phyloP scores from a whole-genome alignment of 2,888 invertebrate genomes.

The Gibbula magus region DNA sequence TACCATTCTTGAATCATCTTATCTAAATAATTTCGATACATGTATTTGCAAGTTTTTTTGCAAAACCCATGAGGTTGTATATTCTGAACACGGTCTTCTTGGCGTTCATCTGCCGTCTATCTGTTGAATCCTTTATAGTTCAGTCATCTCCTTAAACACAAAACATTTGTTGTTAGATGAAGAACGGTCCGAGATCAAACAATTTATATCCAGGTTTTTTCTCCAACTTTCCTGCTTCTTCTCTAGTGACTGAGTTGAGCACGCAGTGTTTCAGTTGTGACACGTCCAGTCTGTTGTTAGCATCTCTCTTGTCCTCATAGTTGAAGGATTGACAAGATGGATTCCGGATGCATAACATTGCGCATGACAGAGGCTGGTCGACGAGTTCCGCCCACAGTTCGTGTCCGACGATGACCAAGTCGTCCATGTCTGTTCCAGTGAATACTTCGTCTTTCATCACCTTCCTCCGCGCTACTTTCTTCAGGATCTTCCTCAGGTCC shows the following conservation, averaged over 20 bases:
- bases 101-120: neutral
- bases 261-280: neutral
- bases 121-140: neutral
- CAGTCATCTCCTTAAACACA: neutral
- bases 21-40: no score
- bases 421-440: neutral
- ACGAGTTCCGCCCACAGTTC: neutral
- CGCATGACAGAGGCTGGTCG: slow-evolving; percentile 6
- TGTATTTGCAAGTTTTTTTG: no score
- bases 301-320: neutral
- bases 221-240: neutral
- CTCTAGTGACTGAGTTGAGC: neutral
- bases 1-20: no score
- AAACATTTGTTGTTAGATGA: neutral
- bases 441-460: slow-evolving; percentile 4
- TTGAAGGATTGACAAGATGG: slow-evolving; percentile 1
- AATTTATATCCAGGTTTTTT: slow-evolving; percentile 10
- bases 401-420: slow-evolving; percentile 15
- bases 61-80: no score
- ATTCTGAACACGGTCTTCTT: no score
- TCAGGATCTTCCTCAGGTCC: neutral
- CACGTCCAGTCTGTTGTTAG: neutral
- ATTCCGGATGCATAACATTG: neutral
- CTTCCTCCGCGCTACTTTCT: neutral
- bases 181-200: slow-evolving; percentile 12